Percentiles rank a stretch among this genome's conserved stretches.
Conservation (phyloP, 2,888 invertebrate species). For the Megalurothrips usitatus region DNA sequence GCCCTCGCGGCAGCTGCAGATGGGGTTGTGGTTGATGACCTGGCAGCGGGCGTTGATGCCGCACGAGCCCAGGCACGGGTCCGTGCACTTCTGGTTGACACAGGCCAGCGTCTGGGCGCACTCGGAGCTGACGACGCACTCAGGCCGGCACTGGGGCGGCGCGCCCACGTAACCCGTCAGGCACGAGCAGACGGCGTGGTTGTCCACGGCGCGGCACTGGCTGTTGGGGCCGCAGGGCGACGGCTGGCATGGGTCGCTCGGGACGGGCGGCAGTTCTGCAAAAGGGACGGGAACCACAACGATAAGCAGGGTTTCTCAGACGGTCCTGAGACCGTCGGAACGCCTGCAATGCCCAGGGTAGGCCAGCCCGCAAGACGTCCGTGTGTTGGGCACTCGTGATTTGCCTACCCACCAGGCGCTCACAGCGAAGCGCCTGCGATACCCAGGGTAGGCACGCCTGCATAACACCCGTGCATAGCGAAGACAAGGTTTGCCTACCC, state of each 20-base stretch:
- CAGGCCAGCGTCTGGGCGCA: slow-evolving; percentile 63
- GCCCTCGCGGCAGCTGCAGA: slow-evolving; percentile 54
- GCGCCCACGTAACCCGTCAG: slow-evolving; percentile 48
- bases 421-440: too few species aligned
- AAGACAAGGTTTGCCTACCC: too few species aligned
- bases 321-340: too few species aligned
- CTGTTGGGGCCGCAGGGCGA: slow-evolving; percentile 49
- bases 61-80: slow-evolving; percentile 73
- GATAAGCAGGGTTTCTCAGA: too few species aligned
- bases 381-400: too few species aligned
- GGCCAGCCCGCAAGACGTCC: too few species aligned
- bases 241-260: slow-evolving; percentile 45
- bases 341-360: too few species aligned
- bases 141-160: slow-evolving; percentile 48
- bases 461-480: too few species aligned
- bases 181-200: slow-evolving; percentile 49
- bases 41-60: slow-evolving; percentile 68
- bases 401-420: too few species aligned
- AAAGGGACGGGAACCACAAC: neutral
- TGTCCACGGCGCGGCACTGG: slow-evolving; percentile 46
- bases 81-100: slow-evolving; percentile 63
- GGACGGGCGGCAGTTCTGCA: slow-evolving; percentile 33
- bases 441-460: too few species aligned
- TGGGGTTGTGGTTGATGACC: slow-evolving; percentile 70
- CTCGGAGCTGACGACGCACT: slow-evolving; percentile 66